phyloP scores from a whole-genome alignment of 2,113 vertebrate species.

The Tragulus kanchil region DNA sequence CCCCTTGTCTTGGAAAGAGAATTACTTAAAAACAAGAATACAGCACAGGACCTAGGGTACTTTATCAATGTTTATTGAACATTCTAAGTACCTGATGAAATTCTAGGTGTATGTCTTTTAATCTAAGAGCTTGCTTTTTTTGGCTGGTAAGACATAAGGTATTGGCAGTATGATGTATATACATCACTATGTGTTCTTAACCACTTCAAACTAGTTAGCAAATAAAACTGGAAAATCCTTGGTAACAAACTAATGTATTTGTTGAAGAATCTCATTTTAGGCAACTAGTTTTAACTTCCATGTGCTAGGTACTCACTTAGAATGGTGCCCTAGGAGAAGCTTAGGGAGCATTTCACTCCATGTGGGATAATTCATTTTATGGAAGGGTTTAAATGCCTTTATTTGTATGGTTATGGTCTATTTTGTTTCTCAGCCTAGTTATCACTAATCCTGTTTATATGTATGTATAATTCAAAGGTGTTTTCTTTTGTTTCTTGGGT shows the following conservation, averaged over 20 bases:
- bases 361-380: not conserved
- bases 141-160: not conserved
- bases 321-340: not conserved
- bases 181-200: not conserved
- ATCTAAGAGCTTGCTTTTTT: not conserved
- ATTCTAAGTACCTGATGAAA: conserved; percentile 11
- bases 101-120: not conserved
- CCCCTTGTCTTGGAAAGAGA: not conserved
- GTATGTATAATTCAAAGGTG: not conserved
- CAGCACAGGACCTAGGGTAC: not conserved
- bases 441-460: not conserved
- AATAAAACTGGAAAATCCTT: not conserved
- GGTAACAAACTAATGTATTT: not conserved
- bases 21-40: not conserved
- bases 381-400: not conserved
- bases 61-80: not conserved
- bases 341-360: not conserved
- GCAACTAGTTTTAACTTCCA: not conserved
- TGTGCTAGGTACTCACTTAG: not conserved
- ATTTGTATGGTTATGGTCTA: not conserved
- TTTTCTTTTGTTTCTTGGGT: not conserved
- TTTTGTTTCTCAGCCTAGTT: not conserved
- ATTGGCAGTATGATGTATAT: not conserved
- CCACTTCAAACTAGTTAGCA: not conserved
- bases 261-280: not conserved